Evolutionary conservation across 1,140 invertebrate genomes (phyloP).

Genomic region (Drosophila carrolli): DNA sequence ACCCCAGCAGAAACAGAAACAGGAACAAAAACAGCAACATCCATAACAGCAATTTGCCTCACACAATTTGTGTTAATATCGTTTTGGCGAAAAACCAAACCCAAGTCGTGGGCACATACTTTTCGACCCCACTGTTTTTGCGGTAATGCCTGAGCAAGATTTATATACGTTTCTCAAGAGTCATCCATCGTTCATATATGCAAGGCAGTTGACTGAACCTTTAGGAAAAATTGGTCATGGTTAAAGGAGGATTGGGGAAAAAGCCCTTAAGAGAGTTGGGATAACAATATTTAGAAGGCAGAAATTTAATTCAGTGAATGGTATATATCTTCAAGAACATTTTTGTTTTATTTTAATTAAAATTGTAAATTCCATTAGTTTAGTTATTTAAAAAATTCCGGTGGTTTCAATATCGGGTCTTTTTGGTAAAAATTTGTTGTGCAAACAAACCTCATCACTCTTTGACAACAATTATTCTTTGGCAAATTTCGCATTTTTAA

Average conservation of each 20-base stretch:
- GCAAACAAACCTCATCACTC: no score
- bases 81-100: constrained; percentile 29
- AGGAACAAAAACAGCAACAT: constrained; percentile 19
- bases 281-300: neutral
- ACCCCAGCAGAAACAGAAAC: constrained; percentile 26
- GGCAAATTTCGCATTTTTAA: no score
- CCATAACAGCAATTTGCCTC: constrained; percentile 63
- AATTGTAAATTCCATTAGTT: neutral
- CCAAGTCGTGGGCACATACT: constrained; percentile 4
- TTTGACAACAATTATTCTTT: no score
- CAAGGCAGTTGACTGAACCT: constrained; percentile 58
- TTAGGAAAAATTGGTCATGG: constrained; percentile 20
- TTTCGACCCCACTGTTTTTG: constrained; percentile 14
- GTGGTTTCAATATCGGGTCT: no score
- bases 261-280: neutral
- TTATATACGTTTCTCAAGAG: constrained; percentile 69
- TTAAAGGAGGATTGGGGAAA: neutral
- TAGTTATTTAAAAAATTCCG: neutral
- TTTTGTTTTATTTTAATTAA: neutral
- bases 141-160: constrained; percentile 59
- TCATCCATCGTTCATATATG: constrained; percentile 62
- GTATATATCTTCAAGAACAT: constrained; percentile 1
- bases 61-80: constrained; percentile 66
- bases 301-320: neutral
- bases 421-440: no score